Evolutionary conservation across 2,888 invertebrate species (phyloP), one percentile per base, ranked within the genome.

Genomic region (Bibio marci): DNA sequence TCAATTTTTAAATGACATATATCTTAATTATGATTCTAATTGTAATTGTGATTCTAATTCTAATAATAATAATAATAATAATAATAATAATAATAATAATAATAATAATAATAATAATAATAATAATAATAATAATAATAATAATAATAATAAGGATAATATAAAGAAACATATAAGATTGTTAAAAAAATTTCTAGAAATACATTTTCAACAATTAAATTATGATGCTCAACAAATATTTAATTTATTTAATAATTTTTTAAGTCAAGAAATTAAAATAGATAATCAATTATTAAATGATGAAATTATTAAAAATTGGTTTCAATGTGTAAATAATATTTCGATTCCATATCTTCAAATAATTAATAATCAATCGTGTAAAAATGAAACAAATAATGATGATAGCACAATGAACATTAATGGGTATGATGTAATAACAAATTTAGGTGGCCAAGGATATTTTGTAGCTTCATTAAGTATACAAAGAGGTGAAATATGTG

Each of bases 191-290:
- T 73, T 81, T 43, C 67, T 88, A 42, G 76, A 78, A 58, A 66
- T 70, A 1, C 74, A 80, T 49, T 71, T 79, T 5, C 71, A 71
- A 50, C 77, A 81, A 13, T 62, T 90, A 39, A 76, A 76, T 50
- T 80, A 81, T 49, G 87, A 88, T 56, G 82, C 83, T 26, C 68
- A 76, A 50, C 88, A 90, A 58, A 76, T 88, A 50, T 82, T 78
- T 50, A 75, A 85, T 3, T 73, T 86, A 45, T 61, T 79, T 44
- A 70, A 63, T 52, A 62, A 57, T 48, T 70, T 63, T 52, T 48
- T 70, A 41, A 59, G 62, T 45, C 56, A 56, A 17, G 57, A 57
- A 45, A 49, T 54, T 35, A 48, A 48, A 36, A 49, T 52, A 8
- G 48, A 30, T 31, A 41, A 41, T 14, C 38, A 37, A 10, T 45